Evolutionary conservation across 2,888 invertebrate genomes (phyloP).

Genomic region (Hoplodrina blanda): DNA sequence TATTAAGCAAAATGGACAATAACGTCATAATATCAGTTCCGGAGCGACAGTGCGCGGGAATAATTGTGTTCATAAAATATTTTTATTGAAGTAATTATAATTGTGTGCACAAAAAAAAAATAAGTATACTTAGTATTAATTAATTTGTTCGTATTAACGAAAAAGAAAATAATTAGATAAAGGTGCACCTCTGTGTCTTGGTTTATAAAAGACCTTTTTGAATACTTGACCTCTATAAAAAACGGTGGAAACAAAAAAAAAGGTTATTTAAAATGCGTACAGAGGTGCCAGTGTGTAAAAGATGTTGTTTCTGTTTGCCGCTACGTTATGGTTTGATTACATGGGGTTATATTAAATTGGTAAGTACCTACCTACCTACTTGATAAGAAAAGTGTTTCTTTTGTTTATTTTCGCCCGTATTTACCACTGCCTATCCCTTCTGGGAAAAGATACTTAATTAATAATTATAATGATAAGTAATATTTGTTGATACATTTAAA

Average conservation of each 20-base stretch:
- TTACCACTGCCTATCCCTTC: no score
- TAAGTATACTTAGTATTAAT: no score
- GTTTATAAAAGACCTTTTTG: not conserved
- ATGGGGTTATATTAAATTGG: conserved; percentile 65
- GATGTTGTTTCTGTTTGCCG: conserved; percentile 68
- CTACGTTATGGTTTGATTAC: conserved; percentile 63
- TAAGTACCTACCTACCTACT: conserved; percentile 33
- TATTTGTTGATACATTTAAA: no score
- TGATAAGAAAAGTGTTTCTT: no score
- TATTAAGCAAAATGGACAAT: not conserved
- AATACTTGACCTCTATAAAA: not conserved
- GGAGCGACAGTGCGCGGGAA: not conserved
- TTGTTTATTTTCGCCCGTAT: no score
- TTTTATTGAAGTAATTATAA: not conserved
- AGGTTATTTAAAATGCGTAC: conserved; percentile 54
- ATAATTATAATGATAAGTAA: no score
- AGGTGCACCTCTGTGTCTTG: no score
- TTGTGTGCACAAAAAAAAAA: not conserved
- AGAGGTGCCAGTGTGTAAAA: conserved; percentile 58
- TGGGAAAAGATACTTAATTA: no score
- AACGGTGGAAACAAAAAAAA: not conserved
- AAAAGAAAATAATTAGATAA: no score
- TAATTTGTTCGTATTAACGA: not conserved
- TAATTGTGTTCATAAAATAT: conserved; percentile 6
- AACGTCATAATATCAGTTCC: conserved; percentile 27